These are phyloP conservation scores for Callithrix jacchus DNA, from an alignment of 2,113 vertebrate genomes.

Conservation along the genomic window DNA sequence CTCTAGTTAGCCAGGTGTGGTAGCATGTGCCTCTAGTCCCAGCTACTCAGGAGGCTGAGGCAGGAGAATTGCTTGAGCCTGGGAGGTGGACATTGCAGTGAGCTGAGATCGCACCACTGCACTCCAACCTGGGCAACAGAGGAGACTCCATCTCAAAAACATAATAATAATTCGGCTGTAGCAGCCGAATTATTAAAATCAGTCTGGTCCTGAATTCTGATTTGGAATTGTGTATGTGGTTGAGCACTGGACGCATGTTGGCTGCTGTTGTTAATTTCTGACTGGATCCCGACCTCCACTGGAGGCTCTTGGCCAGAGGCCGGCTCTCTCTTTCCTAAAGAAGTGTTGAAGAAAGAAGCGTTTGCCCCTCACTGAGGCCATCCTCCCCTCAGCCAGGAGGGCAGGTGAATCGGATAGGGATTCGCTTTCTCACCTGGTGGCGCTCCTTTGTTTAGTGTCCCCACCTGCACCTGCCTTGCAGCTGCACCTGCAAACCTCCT, in stretches of 20 bases:
- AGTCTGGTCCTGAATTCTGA: not conserved
- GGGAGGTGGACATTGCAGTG: no score
- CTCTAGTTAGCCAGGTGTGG: no score
- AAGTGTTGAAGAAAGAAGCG: not conserved
- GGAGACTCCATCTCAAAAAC: no score
- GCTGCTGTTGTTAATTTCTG: not conserved
- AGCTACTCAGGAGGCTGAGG: no score
- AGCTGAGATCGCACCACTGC: no score
- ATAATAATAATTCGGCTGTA: no score
- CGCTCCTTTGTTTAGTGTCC: not conserved
- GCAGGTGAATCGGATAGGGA: not conserved
- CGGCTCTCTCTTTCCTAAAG: not conserved
- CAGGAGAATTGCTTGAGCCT: no score
- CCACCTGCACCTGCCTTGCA: no score
- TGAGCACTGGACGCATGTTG: rapidly evolving
- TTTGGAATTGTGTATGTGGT: not conserved
- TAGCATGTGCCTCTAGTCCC: no score
- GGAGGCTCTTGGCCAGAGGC: not conserved
- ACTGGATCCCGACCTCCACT: not conserved
- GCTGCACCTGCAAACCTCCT: not conserved
- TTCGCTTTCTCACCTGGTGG: not conserved
- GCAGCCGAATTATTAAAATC: no score
- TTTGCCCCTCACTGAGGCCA: not conserved
- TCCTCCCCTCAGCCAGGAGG: not conserved
- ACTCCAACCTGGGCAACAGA: no score